A percentile compares a stretch with the other conserved stretches of the same genome.
Conservation (phyloP, 1,140 invertebrate genomes). For the Drosophila saltans region DNA sequence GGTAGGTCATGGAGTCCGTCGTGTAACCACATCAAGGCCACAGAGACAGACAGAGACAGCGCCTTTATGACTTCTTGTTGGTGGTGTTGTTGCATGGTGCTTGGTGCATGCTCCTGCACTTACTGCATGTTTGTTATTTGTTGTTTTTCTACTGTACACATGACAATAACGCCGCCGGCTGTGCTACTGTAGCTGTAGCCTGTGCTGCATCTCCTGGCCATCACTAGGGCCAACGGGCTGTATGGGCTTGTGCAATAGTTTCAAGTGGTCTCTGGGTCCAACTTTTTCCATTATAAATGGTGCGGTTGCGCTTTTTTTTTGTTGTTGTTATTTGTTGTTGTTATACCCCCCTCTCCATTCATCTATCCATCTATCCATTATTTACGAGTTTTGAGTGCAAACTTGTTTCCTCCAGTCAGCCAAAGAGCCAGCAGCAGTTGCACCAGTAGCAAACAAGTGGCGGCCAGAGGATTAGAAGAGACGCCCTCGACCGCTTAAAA, state of each 20-base stretch:
- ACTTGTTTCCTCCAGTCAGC: slow-evolving; percentile 54
- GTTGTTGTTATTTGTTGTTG: slow-evolving; percentile 3
- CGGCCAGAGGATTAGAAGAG: slow-evolving; percentile 74
- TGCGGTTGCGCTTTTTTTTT: slow-evolving; percentile 76
- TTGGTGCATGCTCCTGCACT: neutral
- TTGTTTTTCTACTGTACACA: slow-evolving; percentile 78
- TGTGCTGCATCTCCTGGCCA: slow-evolving; percentile 19
- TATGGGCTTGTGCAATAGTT: slow-evolving; percentile 71
- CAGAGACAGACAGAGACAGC: slow-evolving; percentile 49
- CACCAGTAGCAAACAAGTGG: slow-evolving; percentile 62
- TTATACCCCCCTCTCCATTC: neutral
- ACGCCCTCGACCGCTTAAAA: slow-evolving; percentile 61
- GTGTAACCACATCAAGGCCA: slow-evolving; percentile 69
- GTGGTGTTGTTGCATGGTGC: neutral
- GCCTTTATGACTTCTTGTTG: slow-evolving; percentile 47
- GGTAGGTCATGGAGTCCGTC: slow-evolving; percentile 6
- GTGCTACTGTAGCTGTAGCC: slow-evolving; percentile 15
- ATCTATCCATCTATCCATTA: slow-evolving; percentile 62
- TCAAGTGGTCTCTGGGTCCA: slow-evolving; percentile 64
- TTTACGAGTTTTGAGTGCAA: slow-evolving; percentile 81
- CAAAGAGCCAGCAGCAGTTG: slow-evolving; percentile 34
- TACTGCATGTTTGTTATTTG: slow-evolving; percentile 73
- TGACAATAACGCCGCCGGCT: slow-evolving; percentile 73
- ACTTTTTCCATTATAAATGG: slow-evolving; percentile 82
- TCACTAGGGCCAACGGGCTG: slow-evolving; percentile 23